Conservation (phyloP, 2,888 invertebrate genomes). For the Linyphia triangularis region DNA sequence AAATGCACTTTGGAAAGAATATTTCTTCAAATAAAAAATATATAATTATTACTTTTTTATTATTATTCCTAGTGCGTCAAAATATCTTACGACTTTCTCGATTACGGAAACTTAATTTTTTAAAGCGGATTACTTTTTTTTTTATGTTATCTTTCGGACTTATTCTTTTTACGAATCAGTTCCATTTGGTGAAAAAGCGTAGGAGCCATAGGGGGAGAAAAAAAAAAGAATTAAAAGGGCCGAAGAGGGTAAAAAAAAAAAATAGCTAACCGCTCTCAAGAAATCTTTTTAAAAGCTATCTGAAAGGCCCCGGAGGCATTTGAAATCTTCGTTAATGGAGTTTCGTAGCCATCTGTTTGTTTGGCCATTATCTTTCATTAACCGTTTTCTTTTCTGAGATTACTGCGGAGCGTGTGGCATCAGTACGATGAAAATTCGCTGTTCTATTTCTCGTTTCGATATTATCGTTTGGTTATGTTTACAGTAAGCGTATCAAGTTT, state of each 20-base stretch:
- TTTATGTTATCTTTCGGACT: constrained; percentile 1
- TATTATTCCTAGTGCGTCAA: constrained; percentile 9
- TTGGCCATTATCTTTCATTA: constrained; percentile 62
- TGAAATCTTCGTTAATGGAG: constrained; percentile 51
- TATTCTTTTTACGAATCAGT: constrained; percentile 2
- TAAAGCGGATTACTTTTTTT: background rate
- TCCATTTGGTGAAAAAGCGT: constrained; percentile 14
- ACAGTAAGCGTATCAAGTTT: constrained; percentile 17
- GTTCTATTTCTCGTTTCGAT: constrained; percentile 14
- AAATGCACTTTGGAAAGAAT: constrained; percentile 26
- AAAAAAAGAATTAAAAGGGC: constrained; percentile 13
- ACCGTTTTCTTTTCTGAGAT: constrained; percentile 44
- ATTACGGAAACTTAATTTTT: constrained; percentile 44
- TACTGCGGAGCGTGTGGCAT: constrained; percentile 38
- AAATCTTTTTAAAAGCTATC: constrained; percentile 39
- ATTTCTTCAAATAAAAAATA: background rate
- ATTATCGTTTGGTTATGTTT: constrained; percentile 32
- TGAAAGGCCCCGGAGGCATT: constrained; percentile 25
- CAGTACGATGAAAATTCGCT: constrained; percentile 17
- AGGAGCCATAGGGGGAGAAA: background rate
- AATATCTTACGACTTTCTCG: constrained; percentile 21
- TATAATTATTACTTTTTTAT: background rate
- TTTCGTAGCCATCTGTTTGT: constrained; percentile 56
- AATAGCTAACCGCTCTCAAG: background rate
- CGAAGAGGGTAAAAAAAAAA: background rate